Base-by-base conservation (phyloP, 2,113 vertebrate genomes). In the Sander vitreus region DNA sequence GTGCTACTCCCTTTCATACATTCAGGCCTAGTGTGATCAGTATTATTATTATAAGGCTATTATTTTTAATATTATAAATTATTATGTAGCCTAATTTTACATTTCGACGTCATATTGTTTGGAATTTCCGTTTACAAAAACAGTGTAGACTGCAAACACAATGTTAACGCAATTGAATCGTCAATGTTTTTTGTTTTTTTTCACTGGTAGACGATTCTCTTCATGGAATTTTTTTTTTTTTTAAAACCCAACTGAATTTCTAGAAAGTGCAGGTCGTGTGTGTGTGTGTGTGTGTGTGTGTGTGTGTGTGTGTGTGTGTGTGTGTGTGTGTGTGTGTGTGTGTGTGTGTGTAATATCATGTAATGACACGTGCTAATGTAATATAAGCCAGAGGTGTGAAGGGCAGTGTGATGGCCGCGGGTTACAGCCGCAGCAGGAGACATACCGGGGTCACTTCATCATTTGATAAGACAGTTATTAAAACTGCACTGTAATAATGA, bases 401-500 rank as follows among this genome's bases (percentile, higher is more conserved):
- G 67, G 73, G 47, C 70, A 77, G 74, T 19, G 60, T 57, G 51
- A 71, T 68, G 62, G 59, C 72, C 64, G 79, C 73, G 21, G 84
- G 81, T 79, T 76, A 71, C 4, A 66, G n/a, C 14, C 68, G 12
- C 64, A 68, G 67, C 73, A 66, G 76, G 63, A 85, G 78, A 30
- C 77, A 67, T 8, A 47, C 6, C 27, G 13, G 62, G 89, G 71
- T 78, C 82, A 78, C 54, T 77, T 75, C 78, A 86, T 90, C 65
- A 76, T 77, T 27, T 59, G 48, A 81, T 66, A 51, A 63, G 80
- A 66, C 80, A 85, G 48, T 86, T 80, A 92, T 88, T 92, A 89
- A 90, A 90, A 80, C 71, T 65, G 15, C 70, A 45, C 30, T 67
- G 53, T 73, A 33, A 2, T 59, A 64, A 80, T 53, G 54, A 23